A percentile compares a stretch with the other conserved stretches of the same genome.
Evolutionary conservation across 2,797 vertebrate species (phyloP).

Genomic region (Loriculus beryllinus): DNA sequence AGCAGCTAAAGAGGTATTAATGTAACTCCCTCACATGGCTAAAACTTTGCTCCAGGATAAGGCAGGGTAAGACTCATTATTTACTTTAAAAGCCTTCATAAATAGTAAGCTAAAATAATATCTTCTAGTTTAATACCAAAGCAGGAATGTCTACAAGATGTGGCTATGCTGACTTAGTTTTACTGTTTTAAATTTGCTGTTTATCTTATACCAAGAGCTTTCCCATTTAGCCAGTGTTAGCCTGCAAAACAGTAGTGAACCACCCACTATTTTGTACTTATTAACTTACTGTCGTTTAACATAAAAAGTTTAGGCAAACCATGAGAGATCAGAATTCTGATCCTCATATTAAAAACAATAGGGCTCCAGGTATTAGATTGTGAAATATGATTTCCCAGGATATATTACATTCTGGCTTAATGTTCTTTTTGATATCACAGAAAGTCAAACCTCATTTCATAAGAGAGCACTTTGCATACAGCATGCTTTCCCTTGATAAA

Average conservation of each 20-base stretch:
- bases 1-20: background rate
- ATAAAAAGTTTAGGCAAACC: slow-evolving; percentile 56
- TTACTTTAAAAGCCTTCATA: background rate
- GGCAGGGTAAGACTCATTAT: background rate
- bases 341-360: slow-evolving; percentile 51
- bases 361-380: slow-evolving; percentile 43
- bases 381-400: slow-evolving; percentile 59
- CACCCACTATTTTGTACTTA: slow-evolving; percentile 45
- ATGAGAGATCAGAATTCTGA: slow-evolving; percentile 57
- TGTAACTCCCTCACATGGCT: background rate
- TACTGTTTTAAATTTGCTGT: background rate
- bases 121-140: background rate
- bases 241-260: slow-evolving; percentile 5
- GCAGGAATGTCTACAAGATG: slow-evolving; percentile 6
- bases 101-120: slow-evolving; percentile 1
- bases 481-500: slow-evolving; percentile 27
- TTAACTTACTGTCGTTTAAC: slow-evolving; percentile 37
- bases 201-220: slow-evolving; percentile 40
- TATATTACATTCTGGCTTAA: slow-evolving; percentile 59
- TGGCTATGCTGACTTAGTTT: slow-evolving; percentile 17
- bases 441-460: slow-evolving; percentile 49
- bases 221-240: slow-evolving; percentile 16
- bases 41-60: slow-evolving; percentile 12
- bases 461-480: slow-evolving; percentile 35
- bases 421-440: slow-evolving; percentile 56